Percentiles rank a stretch among this genome's conserved stretches.
These are phyloP conservation scores for Brenthis hecate DNA, from an alignment of 2,888 invertebrate species.

Conservation along the genomic window DNA sequence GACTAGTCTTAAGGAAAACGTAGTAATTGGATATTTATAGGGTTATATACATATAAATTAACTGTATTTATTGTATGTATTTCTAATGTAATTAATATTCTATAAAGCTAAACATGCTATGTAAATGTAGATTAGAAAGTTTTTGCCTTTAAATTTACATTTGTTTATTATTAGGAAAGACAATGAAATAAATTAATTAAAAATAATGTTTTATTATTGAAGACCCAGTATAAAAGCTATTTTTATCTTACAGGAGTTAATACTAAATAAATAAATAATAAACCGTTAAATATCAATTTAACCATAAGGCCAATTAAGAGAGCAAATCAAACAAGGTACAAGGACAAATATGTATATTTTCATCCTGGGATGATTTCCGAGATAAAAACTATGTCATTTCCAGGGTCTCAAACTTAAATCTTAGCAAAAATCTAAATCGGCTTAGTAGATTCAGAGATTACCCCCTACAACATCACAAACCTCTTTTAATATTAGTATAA, in stretches of 20 bases:
- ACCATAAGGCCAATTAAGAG: too few relatives aligned
- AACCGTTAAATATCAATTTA: too few relatives aligned
- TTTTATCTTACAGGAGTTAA: neutral
- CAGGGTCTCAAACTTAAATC: too few relatives aligned
- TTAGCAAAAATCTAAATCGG: too few relatives aligned
- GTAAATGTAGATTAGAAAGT: constrained; percentile 50
- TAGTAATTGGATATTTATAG: constrained; percentile 50
- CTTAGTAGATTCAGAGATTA: too few relatives aligned
- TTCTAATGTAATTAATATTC: constrained; percentile 49
- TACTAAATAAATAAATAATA: too few relatives aligned
- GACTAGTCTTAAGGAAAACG: constrained; percentile 71
- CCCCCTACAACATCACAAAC: too few relatives aligned
- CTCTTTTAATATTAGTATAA: too few relatives aligned
- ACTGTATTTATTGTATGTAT: constrained; percentile 62
- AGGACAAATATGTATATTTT: too few relatives aligned
- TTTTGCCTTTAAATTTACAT: constrained; percentile 60
- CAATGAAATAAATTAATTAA: constrained; percentile 42
- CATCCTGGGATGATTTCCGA: too few relatives aligned
- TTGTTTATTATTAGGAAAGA: constrained; percentile 60
- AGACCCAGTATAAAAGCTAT: neutral
- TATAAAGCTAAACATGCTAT: constrained; percentile 21
- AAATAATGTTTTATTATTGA: constrained; percentile 11
- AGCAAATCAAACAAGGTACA: too few relatives aligned
- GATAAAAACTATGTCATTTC: too few relatives aligned
- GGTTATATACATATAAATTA: constrained; percentile 43